Base-by-base conservation (phyloP, 1,140 invertebrate genomes). In the Atopsyche davidsoni region DNA sequence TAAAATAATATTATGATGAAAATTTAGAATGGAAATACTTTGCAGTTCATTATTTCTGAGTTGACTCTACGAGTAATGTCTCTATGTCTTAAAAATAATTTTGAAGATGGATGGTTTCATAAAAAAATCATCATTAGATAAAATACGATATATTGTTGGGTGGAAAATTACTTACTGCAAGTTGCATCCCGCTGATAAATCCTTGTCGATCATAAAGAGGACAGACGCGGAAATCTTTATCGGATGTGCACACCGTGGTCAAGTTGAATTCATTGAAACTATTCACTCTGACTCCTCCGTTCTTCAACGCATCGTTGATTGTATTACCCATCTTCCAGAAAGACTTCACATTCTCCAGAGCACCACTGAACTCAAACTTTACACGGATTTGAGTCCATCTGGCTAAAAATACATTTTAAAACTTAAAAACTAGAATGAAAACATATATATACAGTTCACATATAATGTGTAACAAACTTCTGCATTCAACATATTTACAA, bases 201-300 rank as follows among this genome's bases (percentile, higher is more conserved):
- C 55, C 62, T 6, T 55, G 59, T 13, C 54, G 46, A 32, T 65
- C 63, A 25, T 52, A 64, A 9, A 64, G 47, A 1, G 46, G 55
- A 36, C 66, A 67, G 7, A 53, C 28, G 13, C 51, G 36, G 14
- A 64, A 13, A 3, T 53, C 50, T 11, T 49, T 46, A 13, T 60
- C 54, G 1, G 32, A 36, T 2, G 19, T 11, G 47, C 47, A 49
- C 24, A 45, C n/a, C 14, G 49, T 51, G 21, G 34, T 43, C 22
- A 24, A 4, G 9, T 39, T 42, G 2, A 51, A 23, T 17, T 16
- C n/a, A 4, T 34, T 16, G 2, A 10, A 21, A 11, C 16, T 46
- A 2, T 9, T 16, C 17, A 46, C 36, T 40, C 22, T 18, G 16
- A 40, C 18, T 43, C 49, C 43, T 21, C 49, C 49, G 4, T 14